Evolutionary conservation across 2,113 vertebrate species (phyloP).

Genomic region (Meleagris gallopavo): DNA sequence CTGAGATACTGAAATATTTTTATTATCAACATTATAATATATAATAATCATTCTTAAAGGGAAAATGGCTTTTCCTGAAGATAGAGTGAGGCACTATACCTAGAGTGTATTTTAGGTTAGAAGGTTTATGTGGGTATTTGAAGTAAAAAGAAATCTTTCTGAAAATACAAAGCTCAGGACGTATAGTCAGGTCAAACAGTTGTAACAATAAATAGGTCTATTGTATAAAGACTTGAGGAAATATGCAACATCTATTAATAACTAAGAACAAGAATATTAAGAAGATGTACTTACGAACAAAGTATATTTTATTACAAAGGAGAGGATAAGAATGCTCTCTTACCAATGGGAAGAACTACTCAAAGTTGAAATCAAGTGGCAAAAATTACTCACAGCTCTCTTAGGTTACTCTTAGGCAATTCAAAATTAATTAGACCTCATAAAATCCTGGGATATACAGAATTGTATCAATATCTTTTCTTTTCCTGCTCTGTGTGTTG

Average conservation of each 20-base stretch:
- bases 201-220: neutral
- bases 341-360: neutral
- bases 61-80: neutral
- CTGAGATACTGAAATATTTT: neutral
- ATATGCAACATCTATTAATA: neutral
- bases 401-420: neutral
- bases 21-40: neutral
- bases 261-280: neutral
- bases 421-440: neutral
- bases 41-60: neutral
- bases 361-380: neutral
- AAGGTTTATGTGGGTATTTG: neutral
- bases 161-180: neutral
- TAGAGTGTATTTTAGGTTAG: neutral
- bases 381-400: neutral
- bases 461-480: neutral
- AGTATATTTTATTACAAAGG: neutral
- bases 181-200: neutral
- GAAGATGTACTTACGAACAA: neutral
- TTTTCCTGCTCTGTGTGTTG: neutral
- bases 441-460: neutral
- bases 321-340: neutral
- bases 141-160: neutral
- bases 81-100: neutral
- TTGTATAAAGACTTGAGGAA: neutral